These are phyloP conservation scores for Eucera pruinosa DNA, from an alignment of 2,888 invertebrate genomes.

Conservation along the genomic window DNA sequence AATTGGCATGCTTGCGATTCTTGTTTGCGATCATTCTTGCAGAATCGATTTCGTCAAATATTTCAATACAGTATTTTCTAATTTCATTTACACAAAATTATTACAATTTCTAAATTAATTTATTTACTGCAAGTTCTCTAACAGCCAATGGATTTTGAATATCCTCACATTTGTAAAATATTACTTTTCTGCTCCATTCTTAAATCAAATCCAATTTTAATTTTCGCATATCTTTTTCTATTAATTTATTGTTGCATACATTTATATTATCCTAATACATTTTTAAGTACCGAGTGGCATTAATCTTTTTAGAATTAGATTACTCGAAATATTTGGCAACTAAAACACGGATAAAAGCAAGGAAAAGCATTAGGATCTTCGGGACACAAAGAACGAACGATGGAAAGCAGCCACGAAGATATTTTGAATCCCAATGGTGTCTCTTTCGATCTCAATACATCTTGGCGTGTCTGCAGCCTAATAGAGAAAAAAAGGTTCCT, in stretches of 20 bases:
- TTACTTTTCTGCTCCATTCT: too few species aligned
- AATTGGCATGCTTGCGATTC: constrained; percentile 28
- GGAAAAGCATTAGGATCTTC: constrained; percentile 30
- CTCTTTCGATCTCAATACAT: constrained; percentile 79
- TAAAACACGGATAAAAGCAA: constrained; percentile 7
- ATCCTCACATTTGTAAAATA: too few species aligned
- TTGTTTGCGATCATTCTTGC: not conserved
- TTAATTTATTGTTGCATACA: too few species aligned
- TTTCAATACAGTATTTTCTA: not conserved
- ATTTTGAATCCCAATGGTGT: constrained; percentile 67
- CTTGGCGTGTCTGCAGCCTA: constrained; percentile 74
- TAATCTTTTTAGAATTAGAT: not conserved
- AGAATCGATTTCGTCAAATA: not conserved
- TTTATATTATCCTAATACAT: too few species aligned
- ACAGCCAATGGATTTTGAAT: too few species aligned
- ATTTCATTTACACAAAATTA: not conserved
- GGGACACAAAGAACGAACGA: constrained; percentile 31
- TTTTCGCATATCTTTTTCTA: too few species aligned
- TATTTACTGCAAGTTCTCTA: too few species aligned
- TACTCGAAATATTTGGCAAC: not conserved
- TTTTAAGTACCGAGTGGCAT: too few species aligned
- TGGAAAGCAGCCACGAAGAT: constrained; percentile 28
- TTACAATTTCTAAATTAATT: too few species aligned
- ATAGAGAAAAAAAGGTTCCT: constrained; percentile 66
- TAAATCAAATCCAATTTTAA: too few species aligned